A percentile compares a stretch with the other conserved stretches of the same genome.
phyloP scores from a whole-genome alignment of 2,888 invertebrate species.

The Dynastes hyllus region DNA sequence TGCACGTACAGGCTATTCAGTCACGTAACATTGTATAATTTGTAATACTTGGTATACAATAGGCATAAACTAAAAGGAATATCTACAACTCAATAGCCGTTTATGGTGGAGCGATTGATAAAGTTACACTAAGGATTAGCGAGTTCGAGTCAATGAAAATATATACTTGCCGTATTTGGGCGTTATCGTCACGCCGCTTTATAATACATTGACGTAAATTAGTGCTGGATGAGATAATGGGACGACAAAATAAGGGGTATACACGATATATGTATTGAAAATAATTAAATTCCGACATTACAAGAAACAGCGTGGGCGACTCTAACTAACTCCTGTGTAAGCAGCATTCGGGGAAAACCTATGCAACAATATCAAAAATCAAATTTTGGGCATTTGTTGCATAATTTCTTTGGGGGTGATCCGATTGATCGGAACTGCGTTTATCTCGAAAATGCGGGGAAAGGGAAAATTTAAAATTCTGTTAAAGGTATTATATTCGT shows the following conservation, averaged over 20 bases:
- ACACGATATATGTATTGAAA: background rate
- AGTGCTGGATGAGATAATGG: conserved; percentile 6
- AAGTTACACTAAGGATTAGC: background rate
- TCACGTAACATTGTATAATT: no score
- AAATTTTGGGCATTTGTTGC: no score
- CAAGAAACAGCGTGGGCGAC: conserved; percentile 7
- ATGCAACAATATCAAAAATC: no score
- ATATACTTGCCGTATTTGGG: background rate
- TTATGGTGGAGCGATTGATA: background rate
- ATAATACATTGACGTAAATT: conserved; percentile 28
- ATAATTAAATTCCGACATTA: conserved; percentile 21
- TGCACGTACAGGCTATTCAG: no score
- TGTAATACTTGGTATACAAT: no score
- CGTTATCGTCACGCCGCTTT: background rate
- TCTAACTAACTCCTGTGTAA: background rate
- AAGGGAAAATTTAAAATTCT: no score
- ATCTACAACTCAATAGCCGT: background rate
- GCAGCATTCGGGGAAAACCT: background rate
- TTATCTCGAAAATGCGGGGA: no score
- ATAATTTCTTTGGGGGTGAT: no score
- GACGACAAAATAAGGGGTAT: background rate
- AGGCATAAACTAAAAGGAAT: no score
- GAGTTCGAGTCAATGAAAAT: conserved; percentile 3
- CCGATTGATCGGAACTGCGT: no score
- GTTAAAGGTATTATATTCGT: no score